A percentile compares a stretch with the other conserved stretches of the same genome.
Conservation (phyloP, 1,140 invertebrate genomes). For the Drosophila jambulina region DNA sequence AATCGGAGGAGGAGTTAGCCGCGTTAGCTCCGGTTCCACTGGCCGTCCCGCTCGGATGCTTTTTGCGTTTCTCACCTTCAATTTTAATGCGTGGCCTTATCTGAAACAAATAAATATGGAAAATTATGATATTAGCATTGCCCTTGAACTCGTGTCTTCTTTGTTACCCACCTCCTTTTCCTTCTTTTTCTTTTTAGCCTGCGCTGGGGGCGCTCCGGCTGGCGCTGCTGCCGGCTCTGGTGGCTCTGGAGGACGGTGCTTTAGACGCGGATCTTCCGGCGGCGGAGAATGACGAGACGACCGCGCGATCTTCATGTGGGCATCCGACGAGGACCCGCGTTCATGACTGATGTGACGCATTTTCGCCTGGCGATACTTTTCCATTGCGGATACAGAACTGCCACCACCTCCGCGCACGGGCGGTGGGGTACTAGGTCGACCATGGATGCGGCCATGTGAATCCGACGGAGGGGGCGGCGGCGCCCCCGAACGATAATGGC, state of each 20-base stretch:
- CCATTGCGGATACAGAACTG: slow-evolving; percentile 43
- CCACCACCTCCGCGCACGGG: slow-evolving; percentile 56
- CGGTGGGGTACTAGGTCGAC: slow-evolving; percentile 73
- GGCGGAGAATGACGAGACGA: slow-evolving; percentile 77
- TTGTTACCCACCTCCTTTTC: slow-evolving; percentile 70
- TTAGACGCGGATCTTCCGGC: slow-evolving; percentile 83
- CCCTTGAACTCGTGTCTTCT: background rate
- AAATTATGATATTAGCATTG: background rate
- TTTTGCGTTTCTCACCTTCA: slow-evolving; percentile 85
- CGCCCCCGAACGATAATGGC: slow-evolving; percentile 72
- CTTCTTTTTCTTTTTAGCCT: slow-evolving; percentile 81
- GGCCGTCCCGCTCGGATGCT: slow-evolving; percentile 65
- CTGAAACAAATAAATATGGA: slow-evolving; percentile 32
- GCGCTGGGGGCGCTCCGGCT: slow-evolving; percentile 38
- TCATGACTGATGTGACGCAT: slow-evolving; percentile 73
- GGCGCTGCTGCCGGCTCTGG: slow-evolving; percentile 73
- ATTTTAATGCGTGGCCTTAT: slow-evolving; percentile 84
- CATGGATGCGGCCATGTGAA: slow-evolving; percentile 75
- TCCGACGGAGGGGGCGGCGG: slow-evolving; percentile 68
- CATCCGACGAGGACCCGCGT: slow-evolving; percentile 65
- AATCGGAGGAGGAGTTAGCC: slow-evolving; percentile 79
- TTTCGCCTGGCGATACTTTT: slow-evolving; percentile 81
- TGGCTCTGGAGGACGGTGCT: slow-evolving; percentile 83
- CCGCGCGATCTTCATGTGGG: slow-evolving; percentile 72
- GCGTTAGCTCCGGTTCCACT: slow-evolving; percentile 60